Conservation (phyloP, 2,797 vertebrate species). For the Ctenopoma multispine region DNA sequence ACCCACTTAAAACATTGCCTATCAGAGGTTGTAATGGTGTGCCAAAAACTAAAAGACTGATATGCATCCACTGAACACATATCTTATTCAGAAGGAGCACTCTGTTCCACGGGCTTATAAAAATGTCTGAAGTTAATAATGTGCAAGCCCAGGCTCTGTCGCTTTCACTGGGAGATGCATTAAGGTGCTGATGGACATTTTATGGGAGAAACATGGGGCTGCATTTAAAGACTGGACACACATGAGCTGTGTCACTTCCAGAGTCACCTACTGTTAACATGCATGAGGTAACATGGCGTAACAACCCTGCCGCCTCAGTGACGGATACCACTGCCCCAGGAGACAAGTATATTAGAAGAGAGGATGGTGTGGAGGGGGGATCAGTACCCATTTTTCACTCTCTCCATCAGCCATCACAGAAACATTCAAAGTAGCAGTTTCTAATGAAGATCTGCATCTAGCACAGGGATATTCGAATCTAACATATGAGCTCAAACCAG, state of each 20-base stretch:
- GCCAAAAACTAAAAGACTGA: slow-evolving; percentile 52
- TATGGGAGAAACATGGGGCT: slow-evolving; percentile 77
- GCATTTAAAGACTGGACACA: slow-evolving; percentile 71
- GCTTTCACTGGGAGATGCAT: slow-evolving; percentile 76
- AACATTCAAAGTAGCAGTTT: slow-evolving; percentile 18
- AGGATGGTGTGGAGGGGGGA: slow-evolving; percentile 13
- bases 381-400: slow-evolving; percentile 42
- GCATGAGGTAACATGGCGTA: slow-evolving; percentile 58
- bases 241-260: slow-evolving; percentile 49
- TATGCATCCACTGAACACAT: slow-evolving; percentile 54
- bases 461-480: slow-evolving; percentile 30
- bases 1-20: slow-evolving; percentile 31
- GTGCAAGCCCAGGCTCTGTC: slow-evolving; percentile 72
- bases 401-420: slow-evolving; percentile 24
- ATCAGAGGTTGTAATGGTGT: slow-evolving; percentile 38
- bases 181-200: slow-evolving; percentile 80
- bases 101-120: slow-evolving; percentile 74
- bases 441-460: slow-evolving; percentile 44
- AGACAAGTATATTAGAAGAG: slow-evolving; percentile 70
- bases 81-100: slow-evolving; percentile 77
- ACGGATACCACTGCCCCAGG: slow-evolving; percentile 75
- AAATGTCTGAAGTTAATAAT: slow-evolving; percentile 80
- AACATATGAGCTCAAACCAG: slow-evolving; percentile 21
- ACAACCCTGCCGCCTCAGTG: slow-evolving; percentile 58
- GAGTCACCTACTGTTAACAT: slow-evolving; percentile 80